Base-by-base conservation (phyloP, 2,113 vertebrate species). In the Scophthalmus maximus region DNA sequence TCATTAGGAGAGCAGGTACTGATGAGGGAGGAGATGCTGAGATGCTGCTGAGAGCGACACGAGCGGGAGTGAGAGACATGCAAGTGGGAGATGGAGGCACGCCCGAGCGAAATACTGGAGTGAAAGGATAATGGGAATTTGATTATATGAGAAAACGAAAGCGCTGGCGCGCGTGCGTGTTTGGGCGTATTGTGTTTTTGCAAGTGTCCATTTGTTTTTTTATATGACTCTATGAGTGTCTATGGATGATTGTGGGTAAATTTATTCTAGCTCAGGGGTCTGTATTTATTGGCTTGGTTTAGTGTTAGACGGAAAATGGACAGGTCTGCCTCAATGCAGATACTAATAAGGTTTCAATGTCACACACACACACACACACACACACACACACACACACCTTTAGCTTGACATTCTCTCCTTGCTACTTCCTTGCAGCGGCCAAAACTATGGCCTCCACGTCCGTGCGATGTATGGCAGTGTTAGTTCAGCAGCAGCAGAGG, bases 1-100 rank as follows among this genome's bases (percentile, higher is more conserved):
- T 88, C 81, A 88, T 90, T 89, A 85, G 69, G 70, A 57, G 70
- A 83, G 82, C 85, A 89, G 88, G 87, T 81, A 88, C 82, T 76
- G 81, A 81, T 81, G 84, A 69, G 78, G 71, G 52, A 76, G 55
- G 65, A 68, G 75, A 66, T 29, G 59, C 18, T 1, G 26, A 64
- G 30, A n/a, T n/a, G n/a, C 34, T 20, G 15, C 40, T 14, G 25
- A 73, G 29, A 61, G 42, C 14, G 20, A 30, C 57, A 42, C 4
- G 53, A 58, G 59, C 78, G 61, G 25, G 36, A 40, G 44, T 2
- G 34, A 64, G 58, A 76, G 36, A 51, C 50, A 32, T 49, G 55
- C 6, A 47, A 59, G 51, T 1, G 27, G 10, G 59, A 53, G 29
- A 69, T 26, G 1, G 0, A 26, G 20, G 52, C 55, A 32, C 62